Conservation (phyloP, 2,113 vertebrate genomes). For the Odobenus rosmarus region DNA sequence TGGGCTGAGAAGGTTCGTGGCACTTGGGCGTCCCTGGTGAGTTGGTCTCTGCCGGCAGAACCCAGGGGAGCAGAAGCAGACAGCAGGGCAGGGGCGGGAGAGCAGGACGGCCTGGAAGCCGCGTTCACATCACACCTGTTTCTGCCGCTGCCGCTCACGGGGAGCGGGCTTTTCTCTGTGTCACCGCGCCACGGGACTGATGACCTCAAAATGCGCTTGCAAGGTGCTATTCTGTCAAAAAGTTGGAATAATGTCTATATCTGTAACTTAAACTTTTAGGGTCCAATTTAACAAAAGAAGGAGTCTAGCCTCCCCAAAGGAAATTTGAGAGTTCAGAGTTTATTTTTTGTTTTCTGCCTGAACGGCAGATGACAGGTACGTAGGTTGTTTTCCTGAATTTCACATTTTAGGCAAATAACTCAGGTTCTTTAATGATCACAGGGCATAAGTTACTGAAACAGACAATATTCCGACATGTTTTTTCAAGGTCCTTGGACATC, state of each 20-base stretch:
- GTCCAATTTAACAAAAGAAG: background rate
- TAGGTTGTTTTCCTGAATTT: background rate
- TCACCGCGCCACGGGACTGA: background rate
- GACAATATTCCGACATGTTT: background rate
- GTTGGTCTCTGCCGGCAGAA: background rate
- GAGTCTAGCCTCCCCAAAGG: background rate
- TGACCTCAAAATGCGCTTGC: background rate
- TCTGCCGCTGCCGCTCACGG: background rate
- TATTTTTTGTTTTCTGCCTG: background rate
- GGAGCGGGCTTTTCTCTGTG: background rate
- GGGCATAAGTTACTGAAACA: background rate
- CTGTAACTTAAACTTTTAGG: background rate
- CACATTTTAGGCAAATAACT: background rate
- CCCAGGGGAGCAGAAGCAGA: background rate
- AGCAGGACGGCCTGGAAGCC: background rate
- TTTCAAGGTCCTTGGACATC: background rate
- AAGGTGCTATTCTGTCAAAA: background rate
- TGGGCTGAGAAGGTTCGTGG: background rate
- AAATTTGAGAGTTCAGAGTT: too few relatives aligned
- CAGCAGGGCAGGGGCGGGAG: fast-evolving
- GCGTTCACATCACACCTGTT: fast-evolving
- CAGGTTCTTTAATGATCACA: background rate
- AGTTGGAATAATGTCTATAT: background rate
- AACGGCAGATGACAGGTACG: background rate
- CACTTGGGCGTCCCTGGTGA: fast-evolving